These are phyloP conservation scores for Drosophila elegans DNA, from an alignment of 1,140 invertebrate genomes.

Conservation along the genomic window DNA sequence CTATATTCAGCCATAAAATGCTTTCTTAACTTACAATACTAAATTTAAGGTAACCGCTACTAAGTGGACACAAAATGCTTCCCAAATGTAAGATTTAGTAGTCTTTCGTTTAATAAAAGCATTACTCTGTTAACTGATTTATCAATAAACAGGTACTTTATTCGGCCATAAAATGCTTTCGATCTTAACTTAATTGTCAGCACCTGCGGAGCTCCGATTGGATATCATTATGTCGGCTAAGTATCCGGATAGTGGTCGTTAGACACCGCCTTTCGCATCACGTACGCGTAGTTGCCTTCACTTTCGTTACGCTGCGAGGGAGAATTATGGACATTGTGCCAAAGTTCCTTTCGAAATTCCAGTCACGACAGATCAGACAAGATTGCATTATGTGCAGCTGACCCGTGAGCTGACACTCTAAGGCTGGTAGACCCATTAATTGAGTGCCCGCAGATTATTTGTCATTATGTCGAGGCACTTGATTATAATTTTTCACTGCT, in stretches of 20 bases:
- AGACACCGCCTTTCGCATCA: constrained; percentile 23
- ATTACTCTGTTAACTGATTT: not conserved
- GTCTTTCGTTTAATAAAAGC: not conserved
- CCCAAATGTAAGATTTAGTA: not conserved
- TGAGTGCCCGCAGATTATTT: constrained; percentile 43
- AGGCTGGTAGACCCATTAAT: constrained; percentile 34
- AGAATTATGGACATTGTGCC: constrained; percentile 38
- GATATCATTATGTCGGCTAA: not conserved
- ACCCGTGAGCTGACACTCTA: constrained; percentile 18
- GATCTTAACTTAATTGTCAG: constrained; percentile 15
- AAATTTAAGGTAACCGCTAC: not conserved
- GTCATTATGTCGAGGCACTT: constrained; percentile 55
- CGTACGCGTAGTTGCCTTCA: constrained; percentile 50
- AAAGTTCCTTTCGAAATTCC: constrained; percentile 47
- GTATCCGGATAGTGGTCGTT: constrained; percentile 8
- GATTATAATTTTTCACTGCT: constrained; percentile 25
- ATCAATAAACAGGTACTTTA: not conserved
- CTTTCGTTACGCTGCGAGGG: constrained; percentile 39
- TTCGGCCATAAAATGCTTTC: not conserved
- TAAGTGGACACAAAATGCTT: not conserved
- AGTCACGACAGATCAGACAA: constrained; percentile 48
- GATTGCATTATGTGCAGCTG: constrained; percentile 21
- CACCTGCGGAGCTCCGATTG: constrained; percentile 7
- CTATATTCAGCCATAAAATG: no score
- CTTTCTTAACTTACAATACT: not conserved